Base-by-base conservation (phyloP, 2,888 invertebrate species). In the Cheilosia vulpina region DNA sequence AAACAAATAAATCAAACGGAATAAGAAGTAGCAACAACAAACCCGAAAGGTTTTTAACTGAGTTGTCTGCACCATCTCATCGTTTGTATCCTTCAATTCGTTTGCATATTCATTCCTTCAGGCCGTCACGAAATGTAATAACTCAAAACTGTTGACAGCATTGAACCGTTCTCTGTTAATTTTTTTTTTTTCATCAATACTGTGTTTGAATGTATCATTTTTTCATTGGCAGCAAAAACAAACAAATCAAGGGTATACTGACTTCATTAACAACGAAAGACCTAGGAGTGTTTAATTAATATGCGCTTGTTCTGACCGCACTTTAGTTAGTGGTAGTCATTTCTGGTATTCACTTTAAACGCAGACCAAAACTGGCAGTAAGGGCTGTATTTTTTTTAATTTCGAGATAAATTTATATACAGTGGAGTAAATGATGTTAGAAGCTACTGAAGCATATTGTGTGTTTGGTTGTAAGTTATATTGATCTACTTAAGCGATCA, bases 121-220 rank as follows among this genome's bases (percentile, higher is more conserved):
- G 78, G 83, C 72, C 43, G 78, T 62, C 73, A 24, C 68, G 83
- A 83, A 78, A 83, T 83, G 83, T 83, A 83, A 83, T 83, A 83
- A 83, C 83, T 83, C 83, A 83, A 78, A 83, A 83, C 55, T 68
- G 68, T 77, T 78, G 83, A 83, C 83, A 78, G 83, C 78, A 60
- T 68, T 50, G 83, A 43, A 68, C 63, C 73, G 78, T 73, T 72
- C 43, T 60, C 58, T 43, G 57, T 69, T 41, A n/a, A n/a, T 50
- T 24, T 17, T 65, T 58, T 53, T 62, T 47, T 71, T 21, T 65
- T 75, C 43, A 41, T 62, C 62, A 69, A 63, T 75, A 65, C 52
- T 17, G 50, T 34, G 34, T 68, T 76, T 75, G 47, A 58, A 66
- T 66, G 7, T 69, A 27, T 24, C 52, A 21, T 52, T 27, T 5